Conservation (phyloP, 2,113 vertebrate species). For the Chionomys nivalis region DNA sequence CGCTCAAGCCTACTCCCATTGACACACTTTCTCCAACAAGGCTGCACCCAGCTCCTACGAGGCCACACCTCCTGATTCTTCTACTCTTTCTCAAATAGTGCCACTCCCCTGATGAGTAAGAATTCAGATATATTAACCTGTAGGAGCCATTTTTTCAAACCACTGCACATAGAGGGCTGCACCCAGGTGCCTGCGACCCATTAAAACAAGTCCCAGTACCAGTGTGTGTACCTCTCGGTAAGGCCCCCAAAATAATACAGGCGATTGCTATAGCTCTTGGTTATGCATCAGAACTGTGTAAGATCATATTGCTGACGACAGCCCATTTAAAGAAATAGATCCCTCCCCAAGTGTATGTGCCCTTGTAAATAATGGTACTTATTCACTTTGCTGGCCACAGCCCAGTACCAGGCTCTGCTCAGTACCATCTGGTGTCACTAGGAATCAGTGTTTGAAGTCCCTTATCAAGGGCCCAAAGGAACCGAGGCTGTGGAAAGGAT, state of each 20-base stretch:
- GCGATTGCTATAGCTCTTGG: not conserved
- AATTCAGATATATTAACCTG: no score
- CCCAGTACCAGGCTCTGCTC: not conserved
- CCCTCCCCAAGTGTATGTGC: not conserved
- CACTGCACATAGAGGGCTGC: no score
- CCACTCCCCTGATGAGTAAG: no score
- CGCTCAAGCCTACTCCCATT: no score
- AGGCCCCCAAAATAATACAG: not conserved
- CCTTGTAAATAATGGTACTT: not conserved
- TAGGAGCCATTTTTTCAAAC: no score
- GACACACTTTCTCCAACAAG: no score
- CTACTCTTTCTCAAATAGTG: no score
- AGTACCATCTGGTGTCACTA: slow-evolving; percentile 5
- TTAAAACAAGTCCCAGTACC: no score
- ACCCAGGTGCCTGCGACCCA: no score
- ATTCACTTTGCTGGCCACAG: not conserved
- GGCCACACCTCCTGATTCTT: no score
- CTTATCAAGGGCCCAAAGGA: slow-evolving; percentile 8
- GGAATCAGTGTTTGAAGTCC: slow-evolving; percentile 35
- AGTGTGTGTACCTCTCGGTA: no score
- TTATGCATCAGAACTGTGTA: not conserved
- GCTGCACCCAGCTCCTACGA: no score
- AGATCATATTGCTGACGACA: not conserved
- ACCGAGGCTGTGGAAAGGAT: slow-evolving; percentile 12
- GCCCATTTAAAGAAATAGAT: not conserved